These are phyloP conservation scores for Synergus gifuensis DNA, from an alignment of 2,888 invertebrate species.

Conservation along the genomic window DNA sequence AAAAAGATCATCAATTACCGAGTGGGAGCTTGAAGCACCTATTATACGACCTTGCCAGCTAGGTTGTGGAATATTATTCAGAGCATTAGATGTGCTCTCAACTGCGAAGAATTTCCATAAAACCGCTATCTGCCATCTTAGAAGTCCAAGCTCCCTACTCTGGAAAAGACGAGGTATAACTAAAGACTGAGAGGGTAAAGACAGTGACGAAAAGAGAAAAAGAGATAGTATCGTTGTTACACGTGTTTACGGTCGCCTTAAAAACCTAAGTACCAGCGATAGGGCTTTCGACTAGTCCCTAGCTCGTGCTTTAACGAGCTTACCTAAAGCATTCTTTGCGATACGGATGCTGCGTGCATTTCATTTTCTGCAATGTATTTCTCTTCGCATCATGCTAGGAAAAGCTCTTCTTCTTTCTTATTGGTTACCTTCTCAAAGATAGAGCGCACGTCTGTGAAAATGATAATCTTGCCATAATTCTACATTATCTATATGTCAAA, in stretches of 20 bases:
- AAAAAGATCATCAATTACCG: slow-evolving; percentile 72
- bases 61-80: slow-evolving; percentile 74
- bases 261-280: slow-evolving; percentile 36
- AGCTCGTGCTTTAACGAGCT: slow-evolving; percentile 14
- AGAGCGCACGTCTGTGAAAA: no score
- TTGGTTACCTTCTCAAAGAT: background rate
- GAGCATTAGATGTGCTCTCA: slow-evolving; percentile 73
- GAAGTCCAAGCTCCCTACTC: slow-evolving; percentile 59
- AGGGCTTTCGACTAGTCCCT: slow-evolving; percentile 28
- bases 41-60: slow-evolving; percentile 59
- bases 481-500: no score
- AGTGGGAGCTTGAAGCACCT: slow-evolving; percentile 44
- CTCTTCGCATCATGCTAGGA: background rate
- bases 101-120: slow-evolving; percentile 74
- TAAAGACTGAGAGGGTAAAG: slow-evolving; percentile 5
- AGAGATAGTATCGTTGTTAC: slow-evolving; percentile 31
- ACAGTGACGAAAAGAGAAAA: slow-evolving; percentile 21
- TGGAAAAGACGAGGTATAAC: slow-evolving; percentile 32
- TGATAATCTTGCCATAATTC: no score
- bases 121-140: slow-evolving; percentile 73
- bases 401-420: background rate
- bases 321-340: slow-evolving; percentile 17
- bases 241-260: slow-evolving; percentile 40
- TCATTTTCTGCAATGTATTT: slow-evolving; percentile 12
- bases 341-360: slow-evolving; percentile 35